Percentiles rank a stretch among this genome's conserved stretches.
Evolutionary conservation across 2,888 invertebrate genomes (phyloP).

Genomic region (Thymelicus acteon): DNA sequence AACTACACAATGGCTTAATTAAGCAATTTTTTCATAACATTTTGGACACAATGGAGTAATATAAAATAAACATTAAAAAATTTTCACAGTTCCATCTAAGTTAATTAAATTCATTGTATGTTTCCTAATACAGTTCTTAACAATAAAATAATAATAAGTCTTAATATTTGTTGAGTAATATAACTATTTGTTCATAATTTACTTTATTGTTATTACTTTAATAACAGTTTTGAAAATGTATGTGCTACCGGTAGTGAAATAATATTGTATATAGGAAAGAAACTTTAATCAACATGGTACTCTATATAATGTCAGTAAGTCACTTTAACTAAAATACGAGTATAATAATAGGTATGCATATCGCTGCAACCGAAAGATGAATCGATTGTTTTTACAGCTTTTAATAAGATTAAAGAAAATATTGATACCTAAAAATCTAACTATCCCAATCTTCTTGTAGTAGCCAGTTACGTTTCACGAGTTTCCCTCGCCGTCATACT

Average conservation of each 20-base stretch:
- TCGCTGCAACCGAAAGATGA: too few relatives aligned
- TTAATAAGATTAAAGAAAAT: too few relatives aligned
- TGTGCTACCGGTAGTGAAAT: background rate
- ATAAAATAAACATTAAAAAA: background rate
- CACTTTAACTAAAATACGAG: too few relatives aligned
- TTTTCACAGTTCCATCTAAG: slow-evolving; percentile 1
- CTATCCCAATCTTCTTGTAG: too few relatives aligned
- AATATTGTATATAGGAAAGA: background rate
- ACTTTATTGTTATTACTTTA: background rate
- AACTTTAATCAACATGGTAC: background rate
- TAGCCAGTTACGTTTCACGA: too few relatives aligned
- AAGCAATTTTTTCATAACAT: background rate
- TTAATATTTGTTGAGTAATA: background rate
- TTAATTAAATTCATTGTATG: background rate
- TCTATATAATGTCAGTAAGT: too few relatives aligned
- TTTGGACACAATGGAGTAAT: background rate
- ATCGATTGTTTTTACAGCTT: too few relatives aligned
- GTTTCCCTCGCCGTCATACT: too few relatives aligned
- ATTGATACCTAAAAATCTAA: too few relatives aligned
- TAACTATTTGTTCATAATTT: background rate
- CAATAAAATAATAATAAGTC: background rate
- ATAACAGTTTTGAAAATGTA: background rate
- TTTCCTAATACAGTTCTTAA: slow-evolving; percentile 6
- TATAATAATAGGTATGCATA: too few relatives aligned
- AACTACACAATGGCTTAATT: slow-evolving; percentile 1